These are phyloP conservation scores for Crepidodera aurea DNA, from an alignment of 2,888 invertebrate genomes.

Conservation along the genomic window DNA sequence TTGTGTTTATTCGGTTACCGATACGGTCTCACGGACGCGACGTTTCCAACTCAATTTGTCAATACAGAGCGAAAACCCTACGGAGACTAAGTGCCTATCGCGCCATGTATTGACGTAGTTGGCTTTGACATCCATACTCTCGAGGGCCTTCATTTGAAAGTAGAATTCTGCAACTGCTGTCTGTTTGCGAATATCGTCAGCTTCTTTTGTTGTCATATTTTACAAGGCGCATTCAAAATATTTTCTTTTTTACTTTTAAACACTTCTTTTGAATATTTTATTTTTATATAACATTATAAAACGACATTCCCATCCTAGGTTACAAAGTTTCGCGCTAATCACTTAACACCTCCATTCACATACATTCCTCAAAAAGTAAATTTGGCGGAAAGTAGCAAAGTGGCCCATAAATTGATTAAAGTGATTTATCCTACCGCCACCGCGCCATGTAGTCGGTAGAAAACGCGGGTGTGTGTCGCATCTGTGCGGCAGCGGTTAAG, in stretches of 20 bases:
- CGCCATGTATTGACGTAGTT: neutral
- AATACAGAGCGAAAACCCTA: conserved; percentile 12
- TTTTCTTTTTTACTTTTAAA: too few relatives aligned
- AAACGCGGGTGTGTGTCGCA: conserved; percentile 33
- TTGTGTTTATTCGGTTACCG: conserved; percentile 17
- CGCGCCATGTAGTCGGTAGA: conserved; percentile 31
- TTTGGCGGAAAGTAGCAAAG: conserved; percentile 32
- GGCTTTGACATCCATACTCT: neutral
- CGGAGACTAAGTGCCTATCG: neutral
- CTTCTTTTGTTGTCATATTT: too few relatives aligned
- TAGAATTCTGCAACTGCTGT: too few relatives aligned
- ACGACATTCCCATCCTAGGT: too few relatives aligned
- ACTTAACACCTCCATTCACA: neutral
- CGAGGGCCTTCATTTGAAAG: neutral
- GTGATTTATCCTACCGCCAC: conserved; percentile 33
- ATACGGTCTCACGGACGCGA: conserved; percentile 3
- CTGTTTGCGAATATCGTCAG: too few relatives aligned
- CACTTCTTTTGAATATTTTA: too few relatives aligned
- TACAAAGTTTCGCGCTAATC: neutral
- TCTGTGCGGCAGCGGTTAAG: conserved; percentile 40
- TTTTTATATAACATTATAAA: too few relatives aligned
- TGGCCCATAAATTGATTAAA: conserved; percentile 36
- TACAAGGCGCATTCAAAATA: too few relatives aligned
- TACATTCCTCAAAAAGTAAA: conserved; percentile 19
- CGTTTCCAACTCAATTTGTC: conserved; percentile 20